A percentile compares a stretch with the other conserved stretches of the same genome.
phyloP scores from a whole-genome alignment of 2,797 vertebrate species.

The Crossoptilon crossoptilon region DNA sequence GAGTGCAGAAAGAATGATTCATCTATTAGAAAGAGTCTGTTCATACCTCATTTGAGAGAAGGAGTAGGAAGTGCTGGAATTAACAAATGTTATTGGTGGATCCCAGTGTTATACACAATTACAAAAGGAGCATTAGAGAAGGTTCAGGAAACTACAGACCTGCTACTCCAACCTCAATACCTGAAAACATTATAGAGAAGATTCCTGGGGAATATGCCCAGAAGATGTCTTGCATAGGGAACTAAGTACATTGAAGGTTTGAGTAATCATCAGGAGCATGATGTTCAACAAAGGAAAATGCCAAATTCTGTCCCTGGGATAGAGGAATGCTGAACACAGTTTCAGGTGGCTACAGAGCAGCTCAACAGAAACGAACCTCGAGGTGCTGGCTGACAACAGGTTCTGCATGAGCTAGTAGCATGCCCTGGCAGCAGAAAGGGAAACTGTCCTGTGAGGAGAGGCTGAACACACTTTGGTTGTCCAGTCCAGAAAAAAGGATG shows the following conservation, averaged over 20 bases:
- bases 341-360: not conserved
- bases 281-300: not conserved
- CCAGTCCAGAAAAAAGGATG: no score
- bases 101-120: not conserved
- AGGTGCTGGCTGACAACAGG: not conserved
- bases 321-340: not conserved
- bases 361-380: not conserved
- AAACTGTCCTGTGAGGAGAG: not conserved
- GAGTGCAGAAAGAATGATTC: not conserved
- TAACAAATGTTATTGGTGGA: no score
- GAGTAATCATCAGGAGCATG: not conserved
- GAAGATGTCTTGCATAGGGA: not conserved
- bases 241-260: no score
- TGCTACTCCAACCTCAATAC: not conserved
- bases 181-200: not conserved
- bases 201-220: not conserved
- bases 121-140: not conserved
- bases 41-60: not conserved
- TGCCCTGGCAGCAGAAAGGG: not conserved
- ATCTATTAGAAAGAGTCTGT: not conserved
- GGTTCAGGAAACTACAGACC: not conserved
- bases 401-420: not conserved
- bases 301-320: not conserved
- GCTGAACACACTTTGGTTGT: no score
- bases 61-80: not conserved